Percentiles rank a stretch among this genome's conserved stretches.
These are phyloP conservation scores for Scaptomyza reducta DNA, from an alignment of 2,888 invertebrate genomes.

Conservation along the genomic window DNA sequence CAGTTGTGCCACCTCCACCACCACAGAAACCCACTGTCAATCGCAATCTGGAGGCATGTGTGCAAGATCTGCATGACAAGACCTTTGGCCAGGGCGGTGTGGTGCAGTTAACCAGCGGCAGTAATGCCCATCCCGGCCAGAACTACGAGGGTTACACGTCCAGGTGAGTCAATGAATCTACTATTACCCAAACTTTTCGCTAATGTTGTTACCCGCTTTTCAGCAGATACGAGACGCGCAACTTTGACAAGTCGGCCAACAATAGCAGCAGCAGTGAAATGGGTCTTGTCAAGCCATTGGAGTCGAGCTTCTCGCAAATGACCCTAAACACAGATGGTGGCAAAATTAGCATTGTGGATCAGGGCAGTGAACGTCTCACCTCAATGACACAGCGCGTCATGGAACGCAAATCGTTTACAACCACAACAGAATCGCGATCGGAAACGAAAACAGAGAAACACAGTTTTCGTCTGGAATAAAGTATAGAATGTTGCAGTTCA, in stretches of 20 bases:
- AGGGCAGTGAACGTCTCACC: slow-evolving; percentile 82
- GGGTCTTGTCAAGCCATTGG: slow-evolving; percentile 76
- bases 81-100: slow-evolving; percentile 84
- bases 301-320: slow-evolving; percentile 83
- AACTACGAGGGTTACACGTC: slow-evolving; percentile 89
- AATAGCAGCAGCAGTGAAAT: slow-evolving; percentile 66
- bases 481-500: slow-evolving; percentile 10
- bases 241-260: slow-evolving; percentile 80
- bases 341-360: slow-evolving; percentile 82
- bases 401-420: slow-evolving; percentile 84
- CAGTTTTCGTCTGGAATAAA: slow-evolving; percentile 84
- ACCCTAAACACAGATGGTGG: slow-evolving; percentile 82
- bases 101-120: slow-evolving; percentile 75
- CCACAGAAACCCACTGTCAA: slow-evolving; percentile 67
- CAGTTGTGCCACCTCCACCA: slow-evolving; percentile 56
- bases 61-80: slow-evolving; percentile 84
- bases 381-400: slow-evolving; percentile 84
- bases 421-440: slow-evolving; percentile 83
- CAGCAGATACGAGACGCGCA: slow-evolving; percentile 84
- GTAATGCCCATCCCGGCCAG: slow-evolving; percentile 80
- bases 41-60: slow-evolving; percentile 83
- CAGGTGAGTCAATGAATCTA: slow-evolving; percentile 84
- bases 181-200: neutral
- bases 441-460: slow-evolving; percentile 84
- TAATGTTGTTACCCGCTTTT: slow-evolving; percentile 1